Percentiles rank a stretch among this genome's conserved stretches.
Evolutionary conservation across 2,113 vertebrate genomes (phyloP).

Genomic region (Erpornis zantholeuca): DNA sequence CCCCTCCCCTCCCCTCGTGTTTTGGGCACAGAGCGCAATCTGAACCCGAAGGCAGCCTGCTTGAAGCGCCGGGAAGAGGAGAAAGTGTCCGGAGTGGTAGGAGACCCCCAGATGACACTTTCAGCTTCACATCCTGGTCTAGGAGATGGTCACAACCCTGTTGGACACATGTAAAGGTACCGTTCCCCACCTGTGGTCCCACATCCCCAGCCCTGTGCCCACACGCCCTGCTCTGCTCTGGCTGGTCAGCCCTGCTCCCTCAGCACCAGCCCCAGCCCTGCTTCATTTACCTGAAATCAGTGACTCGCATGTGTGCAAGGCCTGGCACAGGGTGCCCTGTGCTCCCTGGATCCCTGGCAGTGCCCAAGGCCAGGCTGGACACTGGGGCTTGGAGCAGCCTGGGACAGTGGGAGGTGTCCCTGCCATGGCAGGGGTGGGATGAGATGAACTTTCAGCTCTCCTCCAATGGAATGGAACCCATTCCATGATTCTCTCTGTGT

Average conservation of each 20-base stretch:
- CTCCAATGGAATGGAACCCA: too few species aligned
- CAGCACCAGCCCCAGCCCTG: not conserved
- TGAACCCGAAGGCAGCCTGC: conserved; percentile 98
- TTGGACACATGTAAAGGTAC: conserved; percentile 88
- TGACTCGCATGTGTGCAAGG: not conserved
- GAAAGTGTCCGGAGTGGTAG: conserved; percentile 93
- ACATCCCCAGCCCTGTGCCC: not conserved
- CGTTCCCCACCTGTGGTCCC: fast-evolving
- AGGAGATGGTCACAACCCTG: conserved; percentile 90
- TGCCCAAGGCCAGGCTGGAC: not conserved
- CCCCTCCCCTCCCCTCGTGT: not conserved
- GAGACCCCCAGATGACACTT: conserved; percentile 92
- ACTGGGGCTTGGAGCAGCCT: not conserved
- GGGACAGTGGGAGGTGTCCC: not conserved
- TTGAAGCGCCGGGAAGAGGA: conserved; percentile 97
- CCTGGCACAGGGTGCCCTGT: not conserved
- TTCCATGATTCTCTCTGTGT: not conserved
- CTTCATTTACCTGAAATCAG: not conserved
- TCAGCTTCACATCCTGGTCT: conserved; percentile 89
- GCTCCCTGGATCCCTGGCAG: not conserved
- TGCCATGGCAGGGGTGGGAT: not conserved
- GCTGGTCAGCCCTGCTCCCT: not conserved
- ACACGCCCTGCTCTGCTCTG: fast-evolving
- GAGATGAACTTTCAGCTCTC: not conserved
- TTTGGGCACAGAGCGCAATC: conserved; percentile 86